Evolutionary conservation across 2,888 invertebrate genomes (phyloP).

Genomic region (Galerucella pusilla): DNA sequence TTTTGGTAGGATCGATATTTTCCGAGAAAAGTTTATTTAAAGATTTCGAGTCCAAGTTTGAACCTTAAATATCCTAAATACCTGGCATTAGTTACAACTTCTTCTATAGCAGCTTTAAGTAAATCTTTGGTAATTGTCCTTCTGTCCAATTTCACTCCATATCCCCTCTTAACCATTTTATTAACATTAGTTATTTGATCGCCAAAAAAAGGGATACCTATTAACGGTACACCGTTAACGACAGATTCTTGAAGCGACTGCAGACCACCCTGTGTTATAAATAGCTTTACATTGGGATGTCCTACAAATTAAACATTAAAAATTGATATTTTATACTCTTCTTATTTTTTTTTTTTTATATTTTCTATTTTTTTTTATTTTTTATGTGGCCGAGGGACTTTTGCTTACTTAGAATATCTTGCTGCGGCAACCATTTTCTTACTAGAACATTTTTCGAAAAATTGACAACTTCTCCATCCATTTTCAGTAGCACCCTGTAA

Average conservation of each 20-base stretch:
- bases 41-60: too few species aligned
- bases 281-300: slow-evolving; percentile 63
- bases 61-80: slow-evolving; percentile 22
- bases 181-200: slow-evolving; percentile 63
- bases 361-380: too few species aligned
- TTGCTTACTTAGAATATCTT: slow-evolving; percentile 59
- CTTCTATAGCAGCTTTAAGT: slow-evolving; percentile 55
- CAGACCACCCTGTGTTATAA: slow-evolving; percentile 65
- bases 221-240: slow-evolving; percentile 61
- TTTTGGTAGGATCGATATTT: too few species aligned
- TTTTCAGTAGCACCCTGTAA: slow-evolving; percentile 63
- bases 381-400: too few species aligned
- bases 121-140: slow-evolving; percentile 54
- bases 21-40: too few species aligned
- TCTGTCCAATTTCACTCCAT: slow-evolving; percentile 59
- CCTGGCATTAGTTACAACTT: slow-evolving; percentile 44
- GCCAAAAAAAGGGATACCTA: slow-evolving; percentile 63
- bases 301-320: slow-evolving; percentile 39
- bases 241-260: slow-evolving; percentile 65
- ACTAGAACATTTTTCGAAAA: slow-evolving; percentile 60
- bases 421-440: slow-evolving; percentile 62
- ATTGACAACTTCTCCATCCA: slow-evolving; percentile 56
- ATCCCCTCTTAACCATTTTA: slow-evolving; percentile 50
- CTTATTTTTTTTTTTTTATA: too few species aligned
- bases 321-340: too few species aligned